Evolutionary conservation across 2,797 vertebrate genomes (phyloP).

Genomic region (Poeciliopsis turneri): DNA sequence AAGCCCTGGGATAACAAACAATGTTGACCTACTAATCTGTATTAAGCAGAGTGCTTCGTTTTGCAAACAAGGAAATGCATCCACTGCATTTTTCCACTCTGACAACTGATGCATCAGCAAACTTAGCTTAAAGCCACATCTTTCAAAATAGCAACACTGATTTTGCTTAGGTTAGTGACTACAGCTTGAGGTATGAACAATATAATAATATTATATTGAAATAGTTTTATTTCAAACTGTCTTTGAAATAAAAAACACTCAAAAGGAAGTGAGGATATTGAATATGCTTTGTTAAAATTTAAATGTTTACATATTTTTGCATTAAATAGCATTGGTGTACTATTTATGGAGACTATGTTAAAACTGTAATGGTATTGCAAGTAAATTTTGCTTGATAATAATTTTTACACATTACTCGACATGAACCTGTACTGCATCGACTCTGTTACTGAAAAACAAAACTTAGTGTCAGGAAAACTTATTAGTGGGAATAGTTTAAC

Average conservation of each 20-base stretch:
- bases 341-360: constrained; percentile 1
- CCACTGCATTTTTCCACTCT: constrained; percentile 28
- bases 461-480: neutral
- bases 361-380: constrained; percentile 17
- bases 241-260: neutral
- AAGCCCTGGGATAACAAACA: constrained; percentile 70
- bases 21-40: constrained; percentile 76
- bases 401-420: neutral
- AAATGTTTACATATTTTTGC: neutral
- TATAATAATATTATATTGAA: neutral
- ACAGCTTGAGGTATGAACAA: constrained; percentile 10
- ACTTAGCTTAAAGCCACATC: neutral
- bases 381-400: constrained; percentile 7
- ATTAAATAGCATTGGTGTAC: neutral
- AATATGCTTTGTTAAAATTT: neutral
- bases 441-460: neutral
- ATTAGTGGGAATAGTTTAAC: neutral
- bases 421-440: neutral
- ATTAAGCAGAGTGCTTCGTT: constrained; percentile 74
- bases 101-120: constrained; percentile 51
- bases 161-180: constrained; percentile 3
- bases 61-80: constrained; percentile 46
- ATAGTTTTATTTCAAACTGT: neutral
- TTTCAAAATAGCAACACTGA: constrained; percentile 7
- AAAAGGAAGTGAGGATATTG: neutral